Evolutionary conservation across 2,113 vertebrate genomes (phyloP).

Genomic region (Accipiter cooperii): DNA sequence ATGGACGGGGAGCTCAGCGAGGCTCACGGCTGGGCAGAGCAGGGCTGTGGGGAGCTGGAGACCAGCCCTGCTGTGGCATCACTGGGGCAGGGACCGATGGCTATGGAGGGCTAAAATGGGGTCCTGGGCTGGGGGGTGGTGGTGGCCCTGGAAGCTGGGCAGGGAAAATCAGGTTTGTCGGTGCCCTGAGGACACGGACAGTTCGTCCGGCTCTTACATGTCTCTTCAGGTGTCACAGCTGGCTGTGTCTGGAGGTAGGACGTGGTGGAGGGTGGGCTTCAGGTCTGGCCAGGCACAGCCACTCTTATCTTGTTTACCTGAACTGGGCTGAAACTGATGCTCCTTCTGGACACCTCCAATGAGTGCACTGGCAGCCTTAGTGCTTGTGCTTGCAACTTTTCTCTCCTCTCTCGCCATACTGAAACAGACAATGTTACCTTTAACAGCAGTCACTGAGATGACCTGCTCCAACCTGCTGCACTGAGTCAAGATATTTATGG

Average conservation of each 20-base stretch:
- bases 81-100: not conserved
- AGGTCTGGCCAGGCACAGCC: not conserved
- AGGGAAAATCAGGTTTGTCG: not conserved
- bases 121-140: not conserved
- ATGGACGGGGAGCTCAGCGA: fast-evolving
- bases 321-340: fast-evolving
- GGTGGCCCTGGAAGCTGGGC: too few relatives aligned
- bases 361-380: not conserved
- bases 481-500: not conserved
- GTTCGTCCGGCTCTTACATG: fast-evolving
- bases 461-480: not conserved
- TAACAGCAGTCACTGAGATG: not conserved
- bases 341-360: not conserved
- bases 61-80: not conserved
- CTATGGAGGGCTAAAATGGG: too few relatives aligned
- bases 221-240: not conserved
- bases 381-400: not conserved
- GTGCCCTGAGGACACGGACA: not conserved
- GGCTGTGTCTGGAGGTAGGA: not conserved
- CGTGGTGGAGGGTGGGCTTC: not conserved
- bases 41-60: not conserved
- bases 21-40: not conserved
- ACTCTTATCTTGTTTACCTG: not conserved
- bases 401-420: not conserved
- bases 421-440: not conserved